Conservation (phyloP, 2,888 invertebrate species). For the Pilophorus perplexus region DNA sequence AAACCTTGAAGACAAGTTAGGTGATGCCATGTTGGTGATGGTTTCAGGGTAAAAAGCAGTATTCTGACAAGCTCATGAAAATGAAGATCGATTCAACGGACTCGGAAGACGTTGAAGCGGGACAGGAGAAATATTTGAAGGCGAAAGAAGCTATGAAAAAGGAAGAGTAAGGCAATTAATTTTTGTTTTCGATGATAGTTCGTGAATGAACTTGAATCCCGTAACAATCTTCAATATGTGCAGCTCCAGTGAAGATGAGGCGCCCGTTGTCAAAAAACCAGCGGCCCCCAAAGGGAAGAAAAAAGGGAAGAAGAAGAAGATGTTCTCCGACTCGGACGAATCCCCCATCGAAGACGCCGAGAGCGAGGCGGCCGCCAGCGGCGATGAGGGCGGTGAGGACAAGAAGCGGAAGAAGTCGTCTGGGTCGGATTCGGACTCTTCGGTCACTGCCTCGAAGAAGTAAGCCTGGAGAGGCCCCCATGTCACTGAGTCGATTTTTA, state of each 20-base stretch:
- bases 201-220: background rate
- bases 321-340: slow-evolving; percentile 26
- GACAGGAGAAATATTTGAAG: slow-evolving; percentile 14
- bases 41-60: slow-evolving; percentile 8
- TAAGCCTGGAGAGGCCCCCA: no score
- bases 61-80: slow-evolving; percentile 15
- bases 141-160: background rate
- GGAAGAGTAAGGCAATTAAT: slow-evolving; percentile 5
- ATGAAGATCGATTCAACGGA: slow-evolving; percentile 30
- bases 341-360: background rate
- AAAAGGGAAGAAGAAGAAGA: slow-evolving; percentile 5
- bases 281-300: background rate
- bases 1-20: no score
- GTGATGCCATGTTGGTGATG: background rate
- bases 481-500: no score
- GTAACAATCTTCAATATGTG: background rate
- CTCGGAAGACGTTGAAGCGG: slow-evolving; percentile 15
- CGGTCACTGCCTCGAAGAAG: no score
- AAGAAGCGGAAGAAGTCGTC: slow-evolving; percentile 5
- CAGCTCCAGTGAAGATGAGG: slow-evolving; percentile 2
- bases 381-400: background rate
- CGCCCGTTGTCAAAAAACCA: slow-evolving; percentile 1
- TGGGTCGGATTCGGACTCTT: background rate
- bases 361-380: background rate
- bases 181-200: background rate